Evolutionary conservation across 2,113 vertebrate species (phyloP).

Genomic region (Malurus melanocephalus): DNA sequence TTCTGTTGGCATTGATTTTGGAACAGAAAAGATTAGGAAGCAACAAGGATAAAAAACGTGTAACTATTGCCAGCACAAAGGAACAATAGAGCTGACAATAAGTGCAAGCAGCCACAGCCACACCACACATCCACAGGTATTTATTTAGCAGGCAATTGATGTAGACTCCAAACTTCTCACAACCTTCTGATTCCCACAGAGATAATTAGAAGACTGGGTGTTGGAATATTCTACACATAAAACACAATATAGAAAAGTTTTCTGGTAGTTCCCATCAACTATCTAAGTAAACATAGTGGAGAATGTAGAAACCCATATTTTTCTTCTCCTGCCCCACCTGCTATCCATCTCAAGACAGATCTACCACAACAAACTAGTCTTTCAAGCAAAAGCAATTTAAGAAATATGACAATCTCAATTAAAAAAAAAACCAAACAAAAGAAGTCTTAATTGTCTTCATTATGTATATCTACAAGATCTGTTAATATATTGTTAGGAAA

Average conservation of each 20-base stretch:
- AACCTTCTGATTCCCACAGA: background rate
- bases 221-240: background rate
- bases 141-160: background rate
- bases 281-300: background rate
- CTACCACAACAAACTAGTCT: background rate
- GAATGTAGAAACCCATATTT: background rate
- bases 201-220: background rate
- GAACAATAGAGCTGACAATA: background rate
- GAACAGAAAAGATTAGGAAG: background rate
- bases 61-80: background rate
- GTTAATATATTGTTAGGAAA: background rate
- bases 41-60: background rate
- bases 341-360: background rate
- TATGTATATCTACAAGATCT: background rate
- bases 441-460: background rate
- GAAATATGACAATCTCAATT: background rate
- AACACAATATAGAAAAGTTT: background rate
- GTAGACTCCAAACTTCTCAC: background rate
- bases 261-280: background rate
- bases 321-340: background rate
- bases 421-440: background rate
- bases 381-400: background rate
- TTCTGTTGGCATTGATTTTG: constrained; percentile 6
- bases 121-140: rapidly evolving
- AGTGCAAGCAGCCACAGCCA: no score